phyloP scores from a whole-genome alignment of 1,140 invertebrate genomes.

The Matsumurasca onukii region DNA sequence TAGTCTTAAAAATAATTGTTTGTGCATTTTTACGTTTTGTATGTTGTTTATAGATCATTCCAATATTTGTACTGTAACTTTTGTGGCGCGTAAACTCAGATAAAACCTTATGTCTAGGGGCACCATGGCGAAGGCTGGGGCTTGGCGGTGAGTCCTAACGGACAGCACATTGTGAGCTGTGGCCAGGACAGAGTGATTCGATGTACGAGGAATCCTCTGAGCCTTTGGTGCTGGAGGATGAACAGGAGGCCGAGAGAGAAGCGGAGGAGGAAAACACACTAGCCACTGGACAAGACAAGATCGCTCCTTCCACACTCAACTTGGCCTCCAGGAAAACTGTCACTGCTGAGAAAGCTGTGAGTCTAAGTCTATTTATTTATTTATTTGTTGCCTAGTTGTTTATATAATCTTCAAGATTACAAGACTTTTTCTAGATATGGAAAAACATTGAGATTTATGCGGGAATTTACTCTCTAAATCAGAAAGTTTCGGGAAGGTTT shows the following conservation, averaged over 20 bases:
- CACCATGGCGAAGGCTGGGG: slow-evolving; percentile 77
- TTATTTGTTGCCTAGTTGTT: too few species aligned
- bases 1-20: too few species aligned
- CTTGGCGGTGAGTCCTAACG: slow-evolving; percentile 78
- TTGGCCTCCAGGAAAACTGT: slow-evolving; percentile 88
- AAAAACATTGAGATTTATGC: too few species aligned
- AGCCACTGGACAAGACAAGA: slow-evolving; percentile 66
- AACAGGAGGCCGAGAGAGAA: slow-evolving; percentile 82
- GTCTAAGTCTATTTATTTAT: slow-evolving; percentile 46
- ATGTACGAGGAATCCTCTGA: slow-evolving; percentile 87
- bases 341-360: slow-evolving; percentile 86
- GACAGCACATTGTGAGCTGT: slow-evolving; percentile 75
- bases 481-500: too few species aligned
- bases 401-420: too few species aligned
- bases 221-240: slow-evolving; percentile 88
- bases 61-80: too few species aligned
- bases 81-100: too few species aligned
- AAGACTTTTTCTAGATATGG: too few species aligned
- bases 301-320: slow-evolving; percentile 69
- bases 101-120: too few species aligned
- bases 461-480: too few species aligned
- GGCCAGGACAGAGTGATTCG: slow-evolving; percentile 89
- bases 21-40: too few species aligned
- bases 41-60: too few species aligned
- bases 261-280: slow-evolving; percentile 67